Base-by-base conservation (phyloP, 2,113 vertebrate genomes). In the Rana temporaria region DNA sequence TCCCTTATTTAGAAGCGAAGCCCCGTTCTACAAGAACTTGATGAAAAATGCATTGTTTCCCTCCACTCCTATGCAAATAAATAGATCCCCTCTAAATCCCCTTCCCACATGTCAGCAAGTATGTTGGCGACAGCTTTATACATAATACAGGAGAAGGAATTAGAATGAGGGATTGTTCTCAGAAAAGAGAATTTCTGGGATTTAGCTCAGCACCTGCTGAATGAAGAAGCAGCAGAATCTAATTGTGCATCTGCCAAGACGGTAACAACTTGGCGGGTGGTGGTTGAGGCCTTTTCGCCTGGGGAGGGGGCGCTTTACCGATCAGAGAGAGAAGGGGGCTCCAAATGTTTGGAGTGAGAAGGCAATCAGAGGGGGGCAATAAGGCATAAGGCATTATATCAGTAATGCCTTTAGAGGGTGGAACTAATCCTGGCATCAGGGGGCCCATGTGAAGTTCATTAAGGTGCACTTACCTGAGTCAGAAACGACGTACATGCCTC, bases 61-160 rank as follows among this genome's bases (percentile, higher is more conserved):
- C 55, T 30, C 20, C 59, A 79, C 30, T 4, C 57, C 16, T 52
- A 69, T 71, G 57, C 67, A 80, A 80, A 80, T 80, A 34, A 66
- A 26, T 38, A 65, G 30, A 52, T 74, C 42, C 78, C 60, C 34
- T 57, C 11, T 42, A 72, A 82, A 82, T 74, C 69, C 30, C 60
- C 52, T 56, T 74, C 30, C 62, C 30, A 16, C 70, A 81, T 55
- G 62, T 74, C 70, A 57, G 68, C 69, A 22, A 53, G 59, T 24
- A 34, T 55, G 65, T 38, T 19, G 19, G 79, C 18, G 30, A 81
- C 59, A 38, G 80, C 42, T 65, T 52, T 74, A 82, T 82, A 65
- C 70, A 74, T 66, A 66, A 74, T 64, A 74, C 60, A 74, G 19
- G 59, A 74, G 70, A n/a, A 14, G 3, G 66, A 64, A 79, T 67